Base-by-base conservation (phyloP, 2,888 invertebrate genomes). In the Mystacides longicornis region DNA sequence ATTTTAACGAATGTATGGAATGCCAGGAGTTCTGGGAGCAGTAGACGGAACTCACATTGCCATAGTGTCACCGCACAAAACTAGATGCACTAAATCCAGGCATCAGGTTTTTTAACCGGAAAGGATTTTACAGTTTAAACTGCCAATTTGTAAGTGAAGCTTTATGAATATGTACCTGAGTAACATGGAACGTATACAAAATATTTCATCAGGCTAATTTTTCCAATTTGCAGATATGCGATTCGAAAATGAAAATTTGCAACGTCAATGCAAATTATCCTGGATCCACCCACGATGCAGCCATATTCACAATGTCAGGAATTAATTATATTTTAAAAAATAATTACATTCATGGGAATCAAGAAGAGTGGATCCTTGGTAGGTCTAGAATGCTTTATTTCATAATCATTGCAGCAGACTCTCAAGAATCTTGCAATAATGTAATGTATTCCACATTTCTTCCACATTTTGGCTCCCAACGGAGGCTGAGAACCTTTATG, bases 221-320 rank as follows among this genome's bases (percentile, higher is more conserved):
- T 43, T 52, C 46, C 9, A 2, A 21, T 33, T 53, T 54, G 1
- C 42, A 55, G 55, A 51, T 50, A 42, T 51, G 59, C 50, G 56
- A 58, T 51, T 31, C 51, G 11, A 33, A 58, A 49, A 31, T 53
- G 21, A 23, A 23, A 16, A 59, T 59, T 33, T 27, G 31, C 27
- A 59, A 54, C 42, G 45, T 54, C 20, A 54, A 54, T 52, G 57
- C 57, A 23, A 49, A 51, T 23, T 59, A 33, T 55, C 54, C 54
- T 19, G 54, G 57, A 43, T 54, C 54, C 16, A 46, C 54, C 5
- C 57, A 59, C 48, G 54, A 59, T 22, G 50, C 54, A 2, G 49
- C 47, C 37, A 58, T 59, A 19, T 59, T 53, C 54, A 46, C 18
- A 20, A 33, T 45, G 18, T 57, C 49, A 3, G 23, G 20, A 11